Base-by-base conservation (phyloP, 2,888 invertebrate genomes). In the Oligia fasciuncula region DNA sequence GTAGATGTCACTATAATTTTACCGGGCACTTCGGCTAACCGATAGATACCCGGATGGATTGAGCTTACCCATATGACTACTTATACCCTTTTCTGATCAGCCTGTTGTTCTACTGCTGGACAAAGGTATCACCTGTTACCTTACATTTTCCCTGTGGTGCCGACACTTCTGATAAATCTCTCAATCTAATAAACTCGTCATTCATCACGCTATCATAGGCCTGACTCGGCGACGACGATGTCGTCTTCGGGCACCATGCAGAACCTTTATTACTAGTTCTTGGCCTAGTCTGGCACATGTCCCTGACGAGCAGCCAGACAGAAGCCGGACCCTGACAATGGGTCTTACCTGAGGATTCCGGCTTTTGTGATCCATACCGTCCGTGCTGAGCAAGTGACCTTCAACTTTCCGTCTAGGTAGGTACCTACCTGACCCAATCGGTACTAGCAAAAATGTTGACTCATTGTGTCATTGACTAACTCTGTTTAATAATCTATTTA, bases 381-480 rank as follows among this genome's bases (percentile, higher is more conserved):
- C 6, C 6, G 51, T n/a, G 57, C 35, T 17, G 66, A 79, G 6
- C 17, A 77, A 54, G 35, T 11, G 57, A 29, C 14, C 23, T 77
- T 54, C 29, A 13, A 63, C 23, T 14, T 77, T 65, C 23, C 8
- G 57, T 49, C 40, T 51, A 40, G 23, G 35, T 46, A 35, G 17
- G 40, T 40, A 23, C 40, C 2, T 35, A 35, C 35, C 11, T 23
- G 57, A 40, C 46, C 17, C 72, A 79, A 72, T 80, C 46, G 35
- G 40, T 65, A 5, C 40, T 40, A 66, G 19, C 4, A 49, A 23
- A 49, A 65, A 72, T 80, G 17, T 49, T 49, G 49, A 49, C 29
- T 80, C 57, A 49, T 35, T 54, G 19, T 57, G 40, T 70, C 54
- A 80, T 65, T 80, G 51, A 79, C 60, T 43, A 76, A 63, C 77